Conservation (phyloP, 2,888 invertebrate genomes). For the Meteorus colon region DNA sequence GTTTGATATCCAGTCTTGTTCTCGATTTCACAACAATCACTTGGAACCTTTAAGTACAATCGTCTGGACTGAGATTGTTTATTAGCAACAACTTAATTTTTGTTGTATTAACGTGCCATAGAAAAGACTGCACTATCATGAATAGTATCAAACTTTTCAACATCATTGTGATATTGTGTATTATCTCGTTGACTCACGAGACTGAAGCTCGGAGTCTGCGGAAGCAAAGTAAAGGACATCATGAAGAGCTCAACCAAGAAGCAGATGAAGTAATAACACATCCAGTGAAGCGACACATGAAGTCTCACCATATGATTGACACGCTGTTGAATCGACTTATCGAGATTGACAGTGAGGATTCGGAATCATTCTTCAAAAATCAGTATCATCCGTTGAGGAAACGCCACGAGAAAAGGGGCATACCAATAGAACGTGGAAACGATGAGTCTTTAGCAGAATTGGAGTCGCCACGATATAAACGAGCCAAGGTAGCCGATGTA, state of each 20-base stretch:
- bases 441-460: not conserved
- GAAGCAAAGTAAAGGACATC: not conserved
- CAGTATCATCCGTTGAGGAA: conserved; percentile 20
- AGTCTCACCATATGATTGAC: not conserved
- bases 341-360: not conserved
- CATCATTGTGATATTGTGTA: not conserved
- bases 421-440: not conserved
- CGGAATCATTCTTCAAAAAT: not conserved
- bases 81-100: no score
- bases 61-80: not conserved
- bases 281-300: not conserved
- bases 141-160: not conserved
- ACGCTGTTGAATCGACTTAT: not conserved
- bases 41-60: not conserved
- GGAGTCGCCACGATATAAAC: conserved; percentile 10
- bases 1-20: conserved; percentile 32
- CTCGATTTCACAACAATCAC: conserved; percentile 16
- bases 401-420: conserved; percentile 32
- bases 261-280: not conserved
- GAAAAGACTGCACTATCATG: not conserved
- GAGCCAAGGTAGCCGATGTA: conserved; percentile 42
- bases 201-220: not conserved
- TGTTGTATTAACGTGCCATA: no score
- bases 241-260: not conserved
- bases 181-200: not conserved